These are phyloP conservation scores for Chelon auratus DNA, from an alignment of 2,797 vertebrate species.

Conservation along the genomic window DNA sequence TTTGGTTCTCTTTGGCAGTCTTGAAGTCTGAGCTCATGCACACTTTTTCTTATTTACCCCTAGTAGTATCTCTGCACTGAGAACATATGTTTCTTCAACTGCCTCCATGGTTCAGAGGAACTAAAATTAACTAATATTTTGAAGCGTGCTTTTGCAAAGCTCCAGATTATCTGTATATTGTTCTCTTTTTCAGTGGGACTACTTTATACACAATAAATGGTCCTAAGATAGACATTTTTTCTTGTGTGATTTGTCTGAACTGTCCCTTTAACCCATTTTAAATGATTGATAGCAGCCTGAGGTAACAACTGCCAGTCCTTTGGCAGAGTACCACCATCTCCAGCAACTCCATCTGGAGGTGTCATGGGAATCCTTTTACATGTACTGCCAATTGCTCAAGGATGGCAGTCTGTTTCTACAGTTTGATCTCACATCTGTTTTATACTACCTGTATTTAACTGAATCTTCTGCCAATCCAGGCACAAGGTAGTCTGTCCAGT, in stretches of 20 bases:
- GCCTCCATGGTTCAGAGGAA: too few relatives aligned
- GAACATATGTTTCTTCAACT: neutral
- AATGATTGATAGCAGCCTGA: conserved; percentile 43
- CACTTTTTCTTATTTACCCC: conserved; percentile 2
- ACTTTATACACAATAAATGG: conserved; percentile 24
- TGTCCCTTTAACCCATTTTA: conserved; percentile 19
- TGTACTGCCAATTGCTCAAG: conserved; percentile 41
- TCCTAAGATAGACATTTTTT: conserved; percentile 8
- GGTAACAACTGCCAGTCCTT: conserved; percentile 36
- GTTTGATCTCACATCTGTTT: conserved; percentile 49
- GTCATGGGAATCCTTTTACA: conserved; percentile 30
- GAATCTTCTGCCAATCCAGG: conserved; percentile 74
- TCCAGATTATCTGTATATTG: too few relatives aligned
- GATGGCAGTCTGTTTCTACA: conserved; percentile 36
- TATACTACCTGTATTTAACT: neutral
- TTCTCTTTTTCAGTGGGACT: too few relatives aligned
- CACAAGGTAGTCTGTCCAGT: conserved; percentile 89
- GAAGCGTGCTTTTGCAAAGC: too few relatives aligned
- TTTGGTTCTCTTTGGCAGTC: neutral
- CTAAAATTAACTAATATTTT: too few relatives aligned
- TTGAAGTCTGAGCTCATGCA: neutral
- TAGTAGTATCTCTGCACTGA: neutral
- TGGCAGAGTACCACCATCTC: conserved; percentile 31
- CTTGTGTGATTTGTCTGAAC: conserved; percentile 17
- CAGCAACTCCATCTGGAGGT: conserved; percentile 48